Percentiles rank a stretch among this genome's conserved stretches.
phyloP scores from a whole-genome alignment of 2,113 vertebrate species.

The Eleginops maclovinus region DNA sequence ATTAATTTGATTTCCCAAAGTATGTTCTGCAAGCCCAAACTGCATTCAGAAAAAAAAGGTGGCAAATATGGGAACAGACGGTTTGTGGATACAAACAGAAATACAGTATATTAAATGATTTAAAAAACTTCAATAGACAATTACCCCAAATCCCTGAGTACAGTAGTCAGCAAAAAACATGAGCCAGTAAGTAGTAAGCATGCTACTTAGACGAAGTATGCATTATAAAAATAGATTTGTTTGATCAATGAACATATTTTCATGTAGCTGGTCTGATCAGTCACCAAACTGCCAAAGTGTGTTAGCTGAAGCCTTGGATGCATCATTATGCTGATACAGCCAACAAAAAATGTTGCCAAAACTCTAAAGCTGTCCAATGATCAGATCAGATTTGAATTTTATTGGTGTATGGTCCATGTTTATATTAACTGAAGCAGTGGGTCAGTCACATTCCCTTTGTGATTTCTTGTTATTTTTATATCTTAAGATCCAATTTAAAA shows the following conservation, averaged over 20 bases:
- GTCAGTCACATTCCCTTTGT: neutral
- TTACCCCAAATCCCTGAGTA: too few relatives aligned
- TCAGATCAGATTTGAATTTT: neutral
- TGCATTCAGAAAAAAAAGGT: neutral
- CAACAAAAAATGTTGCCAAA: constrained; percentile 5
- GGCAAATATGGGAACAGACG: neutral
- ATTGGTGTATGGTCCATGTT: neutral
- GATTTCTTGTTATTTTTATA: neutral
- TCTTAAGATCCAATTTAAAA: neutral
- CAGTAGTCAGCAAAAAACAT: neutral
- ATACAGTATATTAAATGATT: too few relatives aligned
- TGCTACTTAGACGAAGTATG: neutral
- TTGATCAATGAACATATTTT: neutral
- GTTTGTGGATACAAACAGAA: neutral
- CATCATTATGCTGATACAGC: neutral
- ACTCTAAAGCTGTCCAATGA: constrained; percentile 6
- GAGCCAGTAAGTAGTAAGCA: neutral
- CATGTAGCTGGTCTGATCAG: neutral
- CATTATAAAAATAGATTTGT: constrained; percentile 1
- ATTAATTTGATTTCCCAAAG: constrained; percentile 1
- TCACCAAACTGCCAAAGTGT: neutral
- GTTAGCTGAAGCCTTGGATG: neutral
- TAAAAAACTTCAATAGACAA: too few relatives aligned
- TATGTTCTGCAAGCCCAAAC: neutral
- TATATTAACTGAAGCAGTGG: neutral